phyloP scores from a whole-genome alignment of 1,140 invertebrate species.

The Leptestheria dahalacensis region DNA sequence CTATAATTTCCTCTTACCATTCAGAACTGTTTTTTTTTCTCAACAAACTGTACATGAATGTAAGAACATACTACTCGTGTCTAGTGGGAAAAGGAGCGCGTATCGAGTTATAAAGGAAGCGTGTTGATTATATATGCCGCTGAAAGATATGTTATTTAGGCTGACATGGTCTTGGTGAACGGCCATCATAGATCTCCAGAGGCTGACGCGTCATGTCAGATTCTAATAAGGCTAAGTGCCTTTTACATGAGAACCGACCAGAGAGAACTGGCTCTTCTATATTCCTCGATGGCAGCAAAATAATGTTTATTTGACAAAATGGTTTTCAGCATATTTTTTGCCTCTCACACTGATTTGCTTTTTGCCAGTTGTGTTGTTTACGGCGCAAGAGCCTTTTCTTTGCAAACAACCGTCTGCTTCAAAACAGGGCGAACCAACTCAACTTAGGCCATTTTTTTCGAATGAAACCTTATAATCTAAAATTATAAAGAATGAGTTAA shows the following conservation, averaged over 20 bases:
- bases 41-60: too few relatives aligned
- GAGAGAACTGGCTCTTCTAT: background rate
- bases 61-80: background rate
- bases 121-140: background rate
- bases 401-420: background rate
- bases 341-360: background rate
- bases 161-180: background rate
- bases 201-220: background rate
- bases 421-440: too few relatives aligned
- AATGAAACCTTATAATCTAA: too few relatives aligned
- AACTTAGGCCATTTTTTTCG: too few relatives aligned
- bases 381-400: too few relatives aligned
- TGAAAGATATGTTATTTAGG: background rate
- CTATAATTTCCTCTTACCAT: too few relatives aligned
- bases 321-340: background rate
- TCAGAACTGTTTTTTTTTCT: too few relatives aligned
- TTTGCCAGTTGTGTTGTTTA: background rate
- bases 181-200: background rate
- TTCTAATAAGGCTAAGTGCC: background rate
- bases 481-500: too few relatives aligned
- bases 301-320: background rate
- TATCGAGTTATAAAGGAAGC: background rate
- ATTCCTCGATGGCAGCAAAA: background rate
- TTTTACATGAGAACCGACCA: background rate
- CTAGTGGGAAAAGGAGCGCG: background rate